These are phyloP conservation scores for Aegotheles bennettii DNA, from an alignment of 2,113 vertebrate species.

Conservation along the genomic window DNA sequence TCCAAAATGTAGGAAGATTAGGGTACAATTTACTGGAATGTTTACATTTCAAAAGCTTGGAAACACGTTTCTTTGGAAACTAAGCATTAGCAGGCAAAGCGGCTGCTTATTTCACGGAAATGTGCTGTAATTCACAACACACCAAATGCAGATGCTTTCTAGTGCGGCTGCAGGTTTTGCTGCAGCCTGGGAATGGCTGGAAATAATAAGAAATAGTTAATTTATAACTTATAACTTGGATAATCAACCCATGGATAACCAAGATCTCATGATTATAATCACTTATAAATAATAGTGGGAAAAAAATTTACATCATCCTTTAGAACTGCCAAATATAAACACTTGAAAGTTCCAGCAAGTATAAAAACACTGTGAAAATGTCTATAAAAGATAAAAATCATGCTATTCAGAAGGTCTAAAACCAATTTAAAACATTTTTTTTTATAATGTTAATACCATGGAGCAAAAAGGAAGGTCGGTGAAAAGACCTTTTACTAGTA, in stretches of 20 bases:
- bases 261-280: not conserved
- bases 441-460: not conserved
- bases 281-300: not conserved
- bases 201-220: not conserved
- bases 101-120: not conserved
- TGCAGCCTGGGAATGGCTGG: not conserved
- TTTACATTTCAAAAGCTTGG: not conserved
- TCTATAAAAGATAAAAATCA: not conserved
- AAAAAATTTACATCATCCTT: not conserved
- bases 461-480: not conserved
- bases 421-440: not conserved
- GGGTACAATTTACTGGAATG: not conserved
- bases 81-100: not conserved
- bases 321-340: not conserved
- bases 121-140: not conserved
- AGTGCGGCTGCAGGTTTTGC: not conserved
- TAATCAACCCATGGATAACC: not conserved
- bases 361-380: not conserved
- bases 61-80: not conserved
- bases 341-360: not conserved
- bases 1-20: not conserved
- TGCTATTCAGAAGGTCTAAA: not conserved
- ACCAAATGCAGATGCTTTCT: not conserved
- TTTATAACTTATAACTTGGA: not conserved
- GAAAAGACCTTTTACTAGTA: not conserved